Conservation (phyloP, 1,140 invertebrate genomes). For the Panulirus ornatus region DNA sequence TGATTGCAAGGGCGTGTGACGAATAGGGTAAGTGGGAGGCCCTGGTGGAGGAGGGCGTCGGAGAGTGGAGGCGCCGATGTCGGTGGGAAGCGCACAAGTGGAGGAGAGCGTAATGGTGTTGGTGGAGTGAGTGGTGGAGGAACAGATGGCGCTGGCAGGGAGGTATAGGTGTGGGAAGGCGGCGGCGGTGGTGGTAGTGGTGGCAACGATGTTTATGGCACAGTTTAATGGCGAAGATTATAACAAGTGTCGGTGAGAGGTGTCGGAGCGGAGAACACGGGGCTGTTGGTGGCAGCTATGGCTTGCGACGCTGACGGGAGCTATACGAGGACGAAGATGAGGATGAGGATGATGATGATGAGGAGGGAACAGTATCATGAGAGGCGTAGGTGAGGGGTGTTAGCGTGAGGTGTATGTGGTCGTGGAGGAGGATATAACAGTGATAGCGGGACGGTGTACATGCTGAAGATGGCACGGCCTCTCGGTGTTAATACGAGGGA, state of each 20-base stretch:
- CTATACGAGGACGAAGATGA: too few species aligned
- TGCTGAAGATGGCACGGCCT: too few species aligned
- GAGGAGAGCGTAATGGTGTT: neutral
- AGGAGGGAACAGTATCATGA: neutral
- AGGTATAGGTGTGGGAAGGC: neutral
- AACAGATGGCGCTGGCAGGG: too few species aligned
- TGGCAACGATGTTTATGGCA: neutral
- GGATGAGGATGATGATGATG: neutral
- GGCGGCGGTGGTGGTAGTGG: neutral
- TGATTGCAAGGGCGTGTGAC: slow-evolving; percentile 45
- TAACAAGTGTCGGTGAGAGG: neutral
- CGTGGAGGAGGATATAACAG: too few species aligned
- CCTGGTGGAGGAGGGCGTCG: neutral
- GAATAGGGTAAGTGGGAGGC: slow-evolving; percentile 23
- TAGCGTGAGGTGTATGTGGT: too few species aligned
- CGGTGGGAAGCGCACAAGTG: neutral
- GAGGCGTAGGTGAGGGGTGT: neutral
- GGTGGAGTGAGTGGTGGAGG: neutral
- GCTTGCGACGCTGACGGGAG: too few species aligned
- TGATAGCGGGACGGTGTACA: too few species aligned
- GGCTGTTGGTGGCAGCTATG: too few species aligned
- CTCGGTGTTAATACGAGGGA: too few species aligned
- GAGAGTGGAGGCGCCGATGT: neutral
- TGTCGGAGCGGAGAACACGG: too few species aligned
- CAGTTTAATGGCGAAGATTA: too few species aligned